Conservation (phyloP, 2,888 invertebrate genomes). For the Acanthosepion lycidas region DNA sequence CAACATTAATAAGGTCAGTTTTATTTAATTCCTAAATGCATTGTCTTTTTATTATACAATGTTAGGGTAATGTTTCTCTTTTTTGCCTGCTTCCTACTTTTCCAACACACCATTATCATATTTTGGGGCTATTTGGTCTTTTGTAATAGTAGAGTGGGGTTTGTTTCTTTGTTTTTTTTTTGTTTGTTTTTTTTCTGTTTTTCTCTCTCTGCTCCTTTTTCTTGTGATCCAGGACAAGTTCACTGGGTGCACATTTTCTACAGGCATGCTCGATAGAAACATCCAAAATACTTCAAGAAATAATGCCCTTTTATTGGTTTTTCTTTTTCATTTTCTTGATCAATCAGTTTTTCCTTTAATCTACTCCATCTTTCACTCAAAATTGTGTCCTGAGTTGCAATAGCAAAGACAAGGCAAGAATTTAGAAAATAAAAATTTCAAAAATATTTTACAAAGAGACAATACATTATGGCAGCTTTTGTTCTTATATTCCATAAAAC, state of each 20-base stretch:
- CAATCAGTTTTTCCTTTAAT: background rate
- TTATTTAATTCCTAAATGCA: background rate
- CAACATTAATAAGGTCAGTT: conserved; percentile 33
- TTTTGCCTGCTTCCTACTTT: background rate
- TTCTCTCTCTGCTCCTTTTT: too few relatives aligned
- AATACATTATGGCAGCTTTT: too few relatives aligned
- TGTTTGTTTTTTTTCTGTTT: too few relatives aligned
- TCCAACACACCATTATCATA: background rate
- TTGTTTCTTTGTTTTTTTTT: too few relatives aligned
- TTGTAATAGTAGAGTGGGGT: too few relatives aligned
- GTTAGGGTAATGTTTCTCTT: background rate
- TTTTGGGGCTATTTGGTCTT: background rate
- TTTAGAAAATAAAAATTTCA: background rate
- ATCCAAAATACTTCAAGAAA: background rate
- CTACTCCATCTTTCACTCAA: background rate
- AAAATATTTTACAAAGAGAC: too few relatives aligned
- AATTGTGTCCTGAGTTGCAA: background rate
- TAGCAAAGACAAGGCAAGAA: background rate
- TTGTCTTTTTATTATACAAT: background rate
- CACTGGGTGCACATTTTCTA: background rate
- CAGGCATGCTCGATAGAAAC: background rate
- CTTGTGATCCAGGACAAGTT: background rate
- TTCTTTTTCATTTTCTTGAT: background rate
- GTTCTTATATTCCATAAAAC: too few relatives aligned
- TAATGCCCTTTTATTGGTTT: too few relatives aligned